Base-by-base conservation (phyloP, 2,888 invertebrate species). In the Cerastis leucographa region DNA sequence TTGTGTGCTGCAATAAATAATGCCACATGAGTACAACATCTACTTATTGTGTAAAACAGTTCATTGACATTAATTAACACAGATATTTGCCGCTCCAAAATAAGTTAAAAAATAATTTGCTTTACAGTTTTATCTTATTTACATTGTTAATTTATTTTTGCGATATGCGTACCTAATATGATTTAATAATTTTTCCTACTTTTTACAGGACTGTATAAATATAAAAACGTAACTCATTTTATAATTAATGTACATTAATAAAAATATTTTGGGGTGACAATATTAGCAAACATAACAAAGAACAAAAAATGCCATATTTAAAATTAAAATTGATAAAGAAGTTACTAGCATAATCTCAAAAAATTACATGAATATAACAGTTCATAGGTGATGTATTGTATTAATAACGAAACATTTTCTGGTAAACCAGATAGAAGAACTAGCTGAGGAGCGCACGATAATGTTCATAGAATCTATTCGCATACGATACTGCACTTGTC, bases 211-310 rank as follows among this genome's bases (percentile, higher is more conserved):
- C 89, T 93, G 92, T 94, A 94, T 94, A 95, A 94, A 95, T 95
- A 95, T 83, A 85, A 94, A 93, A 95, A 95, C 93, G 90, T 93
- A 93, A 94, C 92, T 93, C 85, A 90, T 91, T 92, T 92, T 91
- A 91, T 91, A 92, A 90, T 92, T 91, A 90, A 90, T 91, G 91
- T 93, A 92, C 93, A 93, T 92, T 92, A 93, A 91, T 91, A 91
- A 93, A 92, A 92, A 94, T 93, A 94, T 93, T 91, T 93, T 86
- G 89, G 91, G 91, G 91, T 92, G 93, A 93, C 88, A 91, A 94
- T 91, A 93, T 91, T 88, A 92, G 92, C 95, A 96, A 96, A 96
- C 95, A 94, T 96, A 96, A 96, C 96, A 96, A 95, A 90, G 90
- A 95, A 95, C 92, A 94, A 94, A 94, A 92, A 91, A 90, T 91